Base-by-base conservation (phyloP, 2,797 vertebrate genomes). In the Myotis pilosus region DNA sequence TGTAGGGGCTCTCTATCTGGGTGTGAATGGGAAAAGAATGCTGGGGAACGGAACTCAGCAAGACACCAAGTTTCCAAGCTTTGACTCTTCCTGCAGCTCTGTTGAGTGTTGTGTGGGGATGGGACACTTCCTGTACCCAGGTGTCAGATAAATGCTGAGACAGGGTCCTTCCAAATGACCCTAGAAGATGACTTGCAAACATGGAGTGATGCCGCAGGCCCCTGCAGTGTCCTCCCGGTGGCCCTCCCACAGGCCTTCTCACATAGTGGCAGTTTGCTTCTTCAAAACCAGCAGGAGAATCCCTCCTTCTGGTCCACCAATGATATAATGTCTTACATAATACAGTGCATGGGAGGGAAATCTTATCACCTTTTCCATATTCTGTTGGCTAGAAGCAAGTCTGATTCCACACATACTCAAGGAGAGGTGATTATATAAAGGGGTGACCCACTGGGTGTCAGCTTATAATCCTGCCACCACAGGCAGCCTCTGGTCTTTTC, bases 141-240 rank as follows among this genome's bases (percentile, higher is more conserved):
- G 19, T 11, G 15, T 5, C 41, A 69, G n/a, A 41, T 13, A 44
- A 13, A 68, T 0, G 0, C 51, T 64, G 8, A 69, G 23, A 36
- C 12, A 22, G 11, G 23, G 2, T 69, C 30, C 25, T 88, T 88
- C 49, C 30, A 38, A 55, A 79, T 9, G 51, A 33, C 20, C 36
- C 22, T 23, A 23, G 68, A 68, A 41, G 44, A n/a, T 20, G 49
- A 72, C 25, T 72, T 25, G 15, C 5, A 28, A 71, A 68, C 1
- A 5, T 0, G 4, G 16, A 53, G 49, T 25, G 47, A 30, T 22
- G 10, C 5, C 5, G 22, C 2, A 72, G 22, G 6, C 0, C 41
- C 57, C 51, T 13, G 23, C 5, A n/a, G 36, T 13, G 16, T 9
- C n/a, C 69, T 19, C 60, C 41, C 38, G 0, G 0, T 20, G 64